Base-by-base conservation (phyloP, 2,113 vertebrate genomes). In the Mus pahari region DNA sequence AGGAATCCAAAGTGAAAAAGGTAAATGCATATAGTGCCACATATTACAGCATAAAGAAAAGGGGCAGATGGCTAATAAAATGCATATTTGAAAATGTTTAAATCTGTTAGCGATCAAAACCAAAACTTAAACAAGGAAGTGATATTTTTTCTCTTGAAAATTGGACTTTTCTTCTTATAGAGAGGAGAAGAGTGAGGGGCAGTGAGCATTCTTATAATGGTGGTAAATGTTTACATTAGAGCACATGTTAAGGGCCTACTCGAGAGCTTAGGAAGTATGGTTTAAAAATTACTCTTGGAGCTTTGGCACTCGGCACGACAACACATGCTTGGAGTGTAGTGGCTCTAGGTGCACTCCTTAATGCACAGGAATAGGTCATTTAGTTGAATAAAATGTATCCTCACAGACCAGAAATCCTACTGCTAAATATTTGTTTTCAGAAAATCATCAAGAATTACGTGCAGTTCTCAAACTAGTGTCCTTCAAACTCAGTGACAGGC, bases 1-100 rank as follows among this genome's bases (percentile, higher is more conserved):
- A 53, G 89, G 94, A 89, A 91, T 11, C 45, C 97, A 97, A 97
- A 97, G 94, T 78, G 92, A 92, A 88, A 94, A 98, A 98, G 98
- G 98, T 98, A 98, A 98, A 96, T 90, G 88, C 33, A 62, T 12
- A 91, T 39, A 48, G 77, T 42, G 5, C 33, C 53, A 68, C 87
- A 17, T 91, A 60, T 86, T n/a, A 75, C 71, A 39, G n/a, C 58
- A 81, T 87, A 45, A 95, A 95, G 89, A 78, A 74, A 89, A 83
- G 22, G 45, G 71, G 78, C 53, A 2, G 12, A 9, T 95, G 36
- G 39, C 22, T 20, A 28, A 50, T 39, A 87, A 91, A 24, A 74
- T 1, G 62, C 31, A n/a, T 33, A 19, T 33, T 58, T 74, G 66
- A 82, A 79, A 79, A 87, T 53, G 7, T 75, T 84, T 81, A 33